These are phyloP conservation scores for Phycodurus eques DNA, from an alignment of 2,113 vertebrate species.

Conservation along the genomic window DNA sequence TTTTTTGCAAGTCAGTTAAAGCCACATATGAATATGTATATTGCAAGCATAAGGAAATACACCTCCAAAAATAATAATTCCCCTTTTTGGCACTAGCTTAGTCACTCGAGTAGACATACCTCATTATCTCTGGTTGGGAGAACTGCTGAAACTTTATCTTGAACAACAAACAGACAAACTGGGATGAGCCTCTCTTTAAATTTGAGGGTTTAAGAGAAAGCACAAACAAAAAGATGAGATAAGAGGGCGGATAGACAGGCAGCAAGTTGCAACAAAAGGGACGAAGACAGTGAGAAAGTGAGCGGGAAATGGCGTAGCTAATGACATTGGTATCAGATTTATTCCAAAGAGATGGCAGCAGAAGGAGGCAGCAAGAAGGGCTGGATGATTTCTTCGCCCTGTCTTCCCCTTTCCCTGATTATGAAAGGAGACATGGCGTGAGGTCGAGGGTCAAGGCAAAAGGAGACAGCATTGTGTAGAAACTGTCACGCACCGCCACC, in stretches of 20 bases:
- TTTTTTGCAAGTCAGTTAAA: conserved; percentile 24
- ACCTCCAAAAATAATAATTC: conserved; percentile 48
- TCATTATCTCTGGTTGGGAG: conserved; percentile 52
- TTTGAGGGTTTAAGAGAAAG: conserved; percentile 52
- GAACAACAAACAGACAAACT: conserved; percentile 64
- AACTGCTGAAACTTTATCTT: conserved; percentile 49
- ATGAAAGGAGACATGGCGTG: conserved; percentile 94
- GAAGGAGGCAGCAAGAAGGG: conserved; percentile 70
- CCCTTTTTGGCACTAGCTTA: conserved; percentile 50
- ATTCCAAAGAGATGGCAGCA: conserved; percentile 83
- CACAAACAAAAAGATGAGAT: conserved; percentile 44
- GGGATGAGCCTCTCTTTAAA: conserved; percentile 57
- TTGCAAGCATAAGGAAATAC: conserved; percentile 48
- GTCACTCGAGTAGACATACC: conserved; percentile 56
- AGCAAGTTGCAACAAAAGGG: conserved; percentile 55
- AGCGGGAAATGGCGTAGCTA: conserved; percentile 70
- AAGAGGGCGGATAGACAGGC: conserved; percentile 34
- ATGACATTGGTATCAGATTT: conserved; percentile 94
- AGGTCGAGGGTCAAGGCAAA: conserved; percentile 93
- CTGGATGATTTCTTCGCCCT: conserved; percentile 73
- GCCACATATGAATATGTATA: conserved; percentile 43
- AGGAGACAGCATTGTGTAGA: conserved; percentile 99
- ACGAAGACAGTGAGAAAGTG: conserved; percentile 54
- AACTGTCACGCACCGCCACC: conserved; percentile 99
- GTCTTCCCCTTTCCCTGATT: conserved; percentile 79